phyloP scores from a whole-genome alignment of 2,888 invertebrate species.

The Argyresthia albistria region DNA sequence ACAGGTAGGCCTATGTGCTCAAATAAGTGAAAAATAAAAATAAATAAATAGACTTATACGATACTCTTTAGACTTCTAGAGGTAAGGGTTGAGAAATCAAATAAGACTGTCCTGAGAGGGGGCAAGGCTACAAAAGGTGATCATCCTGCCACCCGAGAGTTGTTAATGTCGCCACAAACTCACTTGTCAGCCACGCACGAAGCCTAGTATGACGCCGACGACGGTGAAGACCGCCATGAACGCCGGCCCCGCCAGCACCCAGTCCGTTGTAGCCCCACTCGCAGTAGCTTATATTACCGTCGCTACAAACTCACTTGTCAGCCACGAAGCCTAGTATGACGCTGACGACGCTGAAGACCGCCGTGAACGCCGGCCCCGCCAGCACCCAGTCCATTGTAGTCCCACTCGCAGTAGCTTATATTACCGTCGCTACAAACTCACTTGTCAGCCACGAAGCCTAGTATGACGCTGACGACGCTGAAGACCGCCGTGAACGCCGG shows the following conservation, averaged over 20 bases:
- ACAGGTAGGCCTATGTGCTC: too few relatives aligned
- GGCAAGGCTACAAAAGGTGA: too few relatives aligned
- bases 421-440: too few relatives aligned
- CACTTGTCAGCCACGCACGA: constrained; percentile 85
- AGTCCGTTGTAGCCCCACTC: constrained; percentile 95
- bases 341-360: constrained; percentile 91
- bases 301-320: constrained; percentile 78
- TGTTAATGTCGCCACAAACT: constrained; percentile 17
- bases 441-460: constrained; percentile 88
- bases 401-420: constrained; percentile 94
- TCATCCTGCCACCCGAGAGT: too few relatives aligned
- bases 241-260: constrained; percentile 89
- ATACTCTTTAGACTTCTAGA: too few relatives aligned
- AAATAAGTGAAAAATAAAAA: too few relatives aligned
- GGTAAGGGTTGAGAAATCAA: too few relatives aligned
- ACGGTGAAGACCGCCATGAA: constrained; percentile 94
- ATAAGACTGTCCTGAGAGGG: too few relatives aligned
- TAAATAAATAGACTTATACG: too few relatives aligned
- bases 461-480: constrained; percentile 88
- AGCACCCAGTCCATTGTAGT: constrained; percentile 90
- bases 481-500: constrained; percentile 94
- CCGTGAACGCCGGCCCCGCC: constrained; percentile 94
- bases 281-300: too few relatives aligned
- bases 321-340: constrained; percentile 88
- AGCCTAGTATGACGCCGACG: constrained; percentile 87